phyloP scores from a whole-genome alignment of 1,140 invertebrate genomes.

The Potamilus streckersoni region DNA sequence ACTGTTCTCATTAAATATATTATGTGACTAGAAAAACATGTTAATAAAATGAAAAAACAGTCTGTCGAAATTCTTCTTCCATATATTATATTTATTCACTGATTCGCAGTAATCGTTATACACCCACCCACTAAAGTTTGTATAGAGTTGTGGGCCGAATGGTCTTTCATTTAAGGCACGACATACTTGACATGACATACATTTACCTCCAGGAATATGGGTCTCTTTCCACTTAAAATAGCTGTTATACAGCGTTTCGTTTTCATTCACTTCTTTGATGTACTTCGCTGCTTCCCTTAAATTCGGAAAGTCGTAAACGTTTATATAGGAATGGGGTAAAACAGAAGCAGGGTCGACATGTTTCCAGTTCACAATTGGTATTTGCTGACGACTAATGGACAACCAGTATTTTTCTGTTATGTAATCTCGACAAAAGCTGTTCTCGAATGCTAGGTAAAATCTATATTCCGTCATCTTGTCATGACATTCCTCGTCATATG shows the following conservation, averaged over 20 bases:
- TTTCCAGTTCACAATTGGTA: conserved; percentile 58
- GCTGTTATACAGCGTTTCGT: conserved; percentile 59
- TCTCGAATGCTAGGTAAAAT: conserved; percentile 76
- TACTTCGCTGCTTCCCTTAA: conserved; percentile 87
- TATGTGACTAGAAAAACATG: too few relatives aligned
- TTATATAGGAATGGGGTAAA: conserved; percentile 25
- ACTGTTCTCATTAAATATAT: too few relatives aligned
- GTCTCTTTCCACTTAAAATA: conserved; percentile 61
- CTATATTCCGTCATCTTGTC: conserved; percentile 79
- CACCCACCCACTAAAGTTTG: too few relatives aligned
- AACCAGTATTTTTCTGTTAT: conserved; percentile 67
- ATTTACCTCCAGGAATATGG: background rate
- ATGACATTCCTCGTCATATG: conserved; percentile 36
- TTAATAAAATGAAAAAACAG: too few relatives aligned
- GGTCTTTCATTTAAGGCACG: too few relatives aligned
- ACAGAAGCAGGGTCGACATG: conserved; percentile 13
- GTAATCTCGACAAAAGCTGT: conserved; percentile 65
- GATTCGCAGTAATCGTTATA: too few relatives aligned
- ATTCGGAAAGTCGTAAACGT: conserved; percentile 92
- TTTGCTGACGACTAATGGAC: conserved; percentile 39
- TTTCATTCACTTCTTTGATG: conserved; percentile 72
- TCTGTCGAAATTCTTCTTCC: too few relatives aligned
- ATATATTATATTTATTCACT: too few relatives aligned
- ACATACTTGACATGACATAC: too few relatives aligned
- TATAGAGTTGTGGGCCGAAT: too few relatives aligned